Conservation (phyloP, 2,888 invertebrate species). For the Tenthredo notha region DNA sequence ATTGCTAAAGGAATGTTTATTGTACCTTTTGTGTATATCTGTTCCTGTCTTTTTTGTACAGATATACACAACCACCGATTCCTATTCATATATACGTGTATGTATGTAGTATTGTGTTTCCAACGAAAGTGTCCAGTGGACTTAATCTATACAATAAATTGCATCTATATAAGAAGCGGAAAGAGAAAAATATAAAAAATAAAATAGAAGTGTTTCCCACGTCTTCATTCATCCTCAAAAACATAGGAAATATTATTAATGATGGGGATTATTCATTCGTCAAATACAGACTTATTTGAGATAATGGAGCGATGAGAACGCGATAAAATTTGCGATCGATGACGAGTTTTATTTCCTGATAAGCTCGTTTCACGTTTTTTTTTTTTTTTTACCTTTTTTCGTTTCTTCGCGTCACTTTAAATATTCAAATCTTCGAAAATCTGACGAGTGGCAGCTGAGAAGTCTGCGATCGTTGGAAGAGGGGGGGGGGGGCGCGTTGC, state of each 20-base stretch:
- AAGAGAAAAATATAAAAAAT: no score
- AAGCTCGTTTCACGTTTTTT: no score
- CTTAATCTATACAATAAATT: not conserved
- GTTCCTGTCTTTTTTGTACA: not conserved
- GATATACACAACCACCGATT: not conserved
- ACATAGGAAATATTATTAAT: no score
- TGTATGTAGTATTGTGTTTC: not conserved
- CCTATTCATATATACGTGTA: not conserved
- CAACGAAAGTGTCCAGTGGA: slow-evolving; percentile 19
- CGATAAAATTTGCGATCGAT: no score
- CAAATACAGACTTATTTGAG: no score
- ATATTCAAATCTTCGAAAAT: not conserved
- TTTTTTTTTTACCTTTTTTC: not conserved
- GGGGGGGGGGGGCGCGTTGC: no score
- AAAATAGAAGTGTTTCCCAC: no score
- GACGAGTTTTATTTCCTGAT: no score
- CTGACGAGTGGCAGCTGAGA: slow-evolving; percentile 4
- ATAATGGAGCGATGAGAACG: no score
- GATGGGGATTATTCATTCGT: no score
- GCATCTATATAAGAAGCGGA: no score
- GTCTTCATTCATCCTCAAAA: no score
- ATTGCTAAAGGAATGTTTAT: slow-evolving; percentile 43
- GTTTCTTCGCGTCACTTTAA: not conserved
- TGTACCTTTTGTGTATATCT: not conserved
- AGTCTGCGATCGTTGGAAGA: not conserved